A percentile compares a stretch with the other conserved stretches of the same genome.
Evolutionary conservation across 2,888 invertebrate genomes (phyloP).

Genomic region (Diogma glabrata): DNA sequence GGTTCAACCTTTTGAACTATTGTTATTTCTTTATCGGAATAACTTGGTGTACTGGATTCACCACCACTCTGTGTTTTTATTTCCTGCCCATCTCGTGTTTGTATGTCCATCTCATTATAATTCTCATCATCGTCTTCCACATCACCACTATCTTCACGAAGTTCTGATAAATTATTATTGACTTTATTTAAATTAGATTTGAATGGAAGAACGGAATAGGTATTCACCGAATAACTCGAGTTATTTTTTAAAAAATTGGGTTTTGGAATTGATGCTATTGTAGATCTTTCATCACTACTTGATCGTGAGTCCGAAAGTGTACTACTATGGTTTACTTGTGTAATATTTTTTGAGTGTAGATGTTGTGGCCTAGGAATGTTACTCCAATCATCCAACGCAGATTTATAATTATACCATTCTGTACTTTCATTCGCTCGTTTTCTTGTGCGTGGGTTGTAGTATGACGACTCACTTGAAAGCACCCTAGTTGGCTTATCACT

Average conservation of each 20-base stretch:
- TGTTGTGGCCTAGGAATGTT: constrained; percentile 5
- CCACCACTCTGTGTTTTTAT: neutral
- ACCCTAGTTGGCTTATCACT: neutral
- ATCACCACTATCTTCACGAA: constrained; percentile 2
- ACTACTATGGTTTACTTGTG: constrained; percentile 1
- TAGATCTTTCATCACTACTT: neutral
- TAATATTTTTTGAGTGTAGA: neutral
- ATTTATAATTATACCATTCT: constrained; percentile 4
- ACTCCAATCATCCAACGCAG: constrained; percentile 1
- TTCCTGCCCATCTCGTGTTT: neutral
- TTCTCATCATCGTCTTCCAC: neutral
- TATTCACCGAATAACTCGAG: too few species aligned
- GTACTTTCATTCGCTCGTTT: neutral
- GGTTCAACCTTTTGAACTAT: constrained; percentile 22
- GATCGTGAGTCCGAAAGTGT: neutral
- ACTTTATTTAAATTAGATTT: neutral
- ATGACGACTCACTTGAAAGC: neutral
- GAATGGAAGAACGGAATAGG: neutral
- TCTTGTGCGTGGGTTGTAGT: constrained; percentile 1
- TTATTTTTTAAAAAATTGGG: too few species aligned
- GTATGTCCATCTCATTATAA: neutral
- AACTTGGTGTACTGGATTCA: neutral
- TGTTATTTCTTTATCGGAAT: constrained; percentile 4
- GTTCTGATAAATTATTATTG: neutral
- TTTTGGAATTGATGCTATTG: neutral